Base-by-base conservation (phyloP, 2,113 vertebrate genomes). In the Hippocampus guttulatus region DNA sequence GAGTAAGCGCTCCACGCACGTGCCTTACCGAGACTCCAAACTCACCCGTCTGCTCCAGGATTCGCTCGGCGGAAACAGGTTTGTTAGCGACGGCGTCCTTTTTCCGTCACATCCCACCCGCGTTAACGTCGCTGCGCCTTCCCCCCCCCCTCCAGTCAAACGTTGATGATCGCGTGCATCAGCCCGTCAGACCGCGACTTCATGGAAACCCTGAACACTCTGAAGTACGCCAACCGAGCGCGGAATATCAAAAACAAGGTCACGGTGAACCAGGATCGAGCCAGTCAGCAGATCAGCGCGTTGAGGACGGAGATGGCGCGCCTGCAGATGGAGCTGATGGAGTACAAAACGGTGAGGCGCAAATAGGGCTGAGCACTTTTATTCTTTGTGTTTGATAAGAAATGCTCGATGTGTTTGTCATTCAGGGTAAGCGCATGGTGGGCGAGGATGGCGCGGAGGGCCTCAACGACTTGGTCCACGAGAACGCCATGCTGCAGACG, bases 221-320 rank as follows among this genome's bases (percentile, higher is more conserved):
- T 99, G 0, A 99, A 99, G 76, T 99, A 99, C 1, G 97, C 97
- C 41, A 99, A 99, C 84, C 90, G 97, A 9, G 97, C 97, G 0
- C 92, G 97, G 20, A 99, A 99, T 92, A 99, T 99, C 81, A 99
- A 98, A 91, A 99, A 99, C 90, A 97, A 96, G 75, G 95, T 99
- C 83, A 74, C 95, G 93, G 93, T 96, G 79, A 99, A 99, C 90
- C 97, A 99, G 84, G 97, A 99, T 71, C 91, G 92, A 75, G 95
- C 97, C 64, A 98, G 97, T 68, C 97, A 99, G 51, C 97, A 99
- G 87, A 98, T 99, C 85, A 98, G 92, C 27, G 89, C 95, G 11
- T 89, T 99, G 70, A 92, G 97, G 33, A 94, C 93, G 0, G 97
- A 99, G 89, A 98, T 99, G 51, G 92, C 97, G 0, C 93, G 97